Conservation (phyloP, 2,888 invertebrate species). For the Dendrolimus houi region DNA sequence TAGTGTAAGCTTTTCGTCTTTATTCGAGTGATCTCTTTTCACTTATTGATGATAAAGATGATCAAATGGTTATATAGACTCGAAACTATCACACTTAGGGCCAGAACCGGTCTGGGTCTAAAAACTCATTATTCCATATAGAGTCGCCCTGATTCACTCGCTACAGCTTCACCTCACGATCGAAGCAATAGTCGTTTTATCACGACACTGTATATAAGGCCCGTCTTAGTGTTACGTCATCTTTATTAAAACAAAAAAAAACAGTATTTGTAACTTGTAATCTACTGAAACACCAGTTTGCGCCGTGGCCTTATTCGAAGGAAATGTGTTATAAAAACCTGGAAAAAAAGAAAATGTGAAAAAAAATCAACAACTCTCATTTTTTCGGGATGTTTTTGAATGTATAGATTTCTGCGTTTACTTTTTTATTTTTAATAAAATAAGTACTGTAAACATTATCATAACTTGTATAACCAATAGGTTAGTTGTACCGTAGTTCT, state of each 20-base stretch:
- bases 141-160: constrained; percentile 10
- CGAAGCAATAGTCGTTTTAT: constrained; percentile 3
- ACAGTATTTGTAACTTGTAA: constrained; percentile 61
- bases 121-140: neutral
- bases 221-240: constrained; percentile 44
- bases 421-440: constrained; percentile 9
- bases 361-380: constrained; percentile 9
- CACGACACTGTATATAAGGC: constrained; percentile 56
- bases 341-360: constrained; percentile 39
- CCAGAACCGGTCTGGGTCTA: no score
- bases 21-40: neutral
- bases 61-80: no score
- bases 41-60: no score
- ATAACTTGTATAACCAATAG: neutral
- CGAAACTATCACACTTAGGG: no score
- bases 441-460: constrained; percentile 43
- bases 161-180: constrained; percentile 21
- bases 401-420: constrained; percentile 7
- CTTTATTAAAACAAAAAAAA: constrained; percentile 42
- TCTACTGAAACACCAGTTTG: constrained; percentile 75
- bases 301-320: constrained; percentile 74
- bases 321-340: constrained; percentile 60
- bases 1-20: neutral
- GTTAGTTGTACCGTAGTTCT: neutral
- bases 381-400: neutral